Conservation (phyloP, 30 jellyfish, hydroid and myxozoan species). For the Hydractinia symbiolongicarpus region DNA sequence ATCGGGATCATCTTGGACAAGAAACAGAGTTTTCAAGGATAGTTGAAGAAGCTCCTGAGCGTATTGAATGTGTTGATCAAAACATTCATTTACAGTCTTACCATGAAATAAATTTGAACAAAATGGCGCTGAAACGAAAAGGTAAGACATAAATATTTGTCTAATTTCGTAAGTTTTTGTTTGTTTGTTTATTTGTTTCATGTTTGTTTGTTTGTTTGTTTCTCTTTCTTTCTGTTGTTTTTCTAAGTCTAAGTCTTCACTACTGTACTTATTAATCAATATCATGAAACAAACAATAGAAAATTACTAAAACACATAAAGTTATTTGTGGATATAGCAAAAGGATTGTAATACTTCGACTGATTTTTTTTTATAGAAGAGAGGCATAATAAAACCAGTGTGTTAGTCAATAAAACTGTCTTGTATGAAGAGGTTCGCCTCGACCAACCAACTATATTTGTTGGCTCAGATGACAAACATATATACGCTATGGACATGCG, state of each 20-base stretch:
- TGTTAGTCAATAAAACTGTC: slow-evolving; percentile 17
- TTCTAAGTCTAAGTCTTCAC: no score
- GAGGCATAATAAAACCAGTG: not conserved
- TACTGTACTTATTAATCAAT: no score
- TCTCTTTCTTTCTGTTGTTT: no score
- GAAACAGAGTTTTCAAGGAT: slow-evolving; percentile 46
- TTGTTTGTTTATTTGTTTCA: no score
- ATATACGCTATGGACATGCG: slow-evolving; percentile 73
- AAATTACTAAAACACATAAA: no score
- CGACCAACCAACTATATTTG: slow-evolving; percentile 47
- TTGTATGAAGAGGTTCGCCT: slow-evolving; percentile 35
- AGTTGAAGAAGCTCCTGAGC: slow-evolving; percentile 49
- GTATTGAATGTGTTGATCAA: slow-evolving; percentile 59
- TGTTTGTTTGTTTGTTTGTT: no score
- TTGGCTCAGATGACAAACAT: slow-evolving; percentile 76
- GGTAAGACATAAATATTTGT: no score
- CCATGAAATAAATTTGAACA: not conserved
- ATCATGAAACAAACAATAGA: no score
- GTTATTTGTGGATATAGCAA: no score
- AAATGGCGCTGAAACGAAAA: no score
- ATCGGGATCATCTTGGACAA: not conserved
- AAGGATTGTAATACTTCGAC: no score
- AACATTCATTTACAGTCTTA: slow-evolving; percentile 41
- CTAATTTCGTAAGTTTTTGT: no score
- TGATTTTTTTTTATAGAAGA: not conserved